Conservation (phyloP, 2,113 vertebrate genomes). For the Brachionichthys hirsutus region DNA sequence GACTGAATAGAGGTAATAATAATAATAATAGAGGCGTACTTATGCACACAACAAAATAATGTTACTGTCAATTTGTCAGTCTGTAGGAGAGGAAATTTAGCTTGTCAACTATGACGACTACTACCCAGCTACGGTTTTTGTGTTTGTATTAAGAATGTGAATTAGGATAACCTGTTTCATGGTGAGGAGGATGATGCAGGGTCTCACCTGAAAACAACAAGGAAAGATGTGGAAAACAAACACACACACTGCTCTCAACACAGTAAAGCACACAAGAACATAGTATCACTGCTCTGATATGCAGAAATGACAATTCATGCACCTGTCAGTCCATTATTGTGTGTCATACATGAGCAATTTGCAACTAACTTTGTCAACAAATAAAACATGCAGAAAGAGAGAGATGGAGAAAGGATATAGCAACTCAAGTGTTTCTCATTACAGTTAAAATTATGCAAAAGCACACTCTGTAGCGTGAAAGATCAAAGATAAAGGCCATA, state of each 20-base stretch:
- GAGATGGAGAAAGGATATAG: constrained; percentile 42
- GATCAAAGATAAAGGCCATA: constrained; percentile 78
- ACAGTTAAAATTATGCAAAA: constrained; percentile 70
- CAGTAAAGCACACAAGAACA: constrained; percentile 3
- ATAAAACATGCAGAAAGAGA: too few relatives aligned
- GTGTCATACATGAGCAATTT: constrained; percentile 23
- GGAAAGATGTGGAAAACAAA: constrained; percentile 1
- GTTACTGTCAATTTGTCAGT: background rate
- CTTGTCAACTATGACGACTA: constrained; percentile 3
- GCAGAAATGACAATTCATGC: constrained; percentile 33
- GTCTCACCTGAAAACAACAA: constrained; percentile 12
- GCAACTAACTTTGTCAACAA: constrained; percentile 23
- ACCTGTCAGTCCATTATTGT: constrained; percentile 17
- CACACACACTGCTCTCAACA: background rate
- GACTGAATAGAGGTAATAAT: background rate
- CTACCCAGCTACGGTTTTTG: background rate
- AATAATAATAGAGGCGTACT: background rate
- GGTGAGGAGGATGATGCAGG: constrained; percentile 27
- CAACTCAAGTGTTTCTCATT: constrained; percentile 61
- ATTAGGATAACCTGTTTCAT: constrained; percentile 22
- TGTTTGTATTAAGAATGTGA: background rate
- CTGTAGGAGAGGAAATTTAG: background rate
- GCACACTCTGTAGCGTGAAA: constrained; percentile 58
- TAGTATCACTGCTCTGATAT: constrained; percentile 25
- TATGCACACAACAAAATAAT: constrained; percentile 2